phyloP scores from a whole-genome alignment of 2,113 vertebrate genomes.

The Chaenogobius annularis region DNA sequence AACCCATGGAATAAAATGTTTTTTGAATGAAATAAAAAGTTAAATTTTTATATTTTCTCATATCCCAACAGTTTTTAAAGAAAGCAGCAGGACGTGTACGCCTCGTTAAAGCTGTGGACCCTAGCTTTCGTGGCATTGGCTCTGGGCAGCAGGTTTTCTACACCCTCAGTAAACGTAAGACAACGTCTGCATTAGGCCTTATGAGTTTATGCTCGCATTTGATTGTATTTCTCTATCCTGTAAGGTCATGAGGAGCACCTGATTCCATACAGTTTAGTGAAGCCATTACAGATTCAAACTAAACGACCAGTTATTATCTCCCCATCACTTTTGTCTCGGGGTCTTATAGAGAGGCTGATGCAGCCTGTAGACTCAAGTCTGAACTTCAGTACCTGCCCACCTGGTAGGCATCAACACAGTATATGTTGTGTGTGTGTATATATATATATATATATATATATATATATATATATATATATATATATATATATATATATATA shows the following conservation, averaged over 20 bases:
- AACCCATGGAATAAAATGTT: neutral
- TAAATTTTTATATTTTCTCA: neutral
- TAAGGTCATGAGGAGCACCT: constrained; percentile 77
- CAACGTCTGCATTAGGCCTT: neutral
- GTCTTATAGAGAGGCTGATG: constrained; percentile 87
- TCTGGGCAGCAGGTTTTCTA: constrained; percentile 67
- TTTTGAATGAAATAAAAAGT: neutral
- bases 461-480: too few relatives aligned
- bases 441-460: too few relatives aligned
- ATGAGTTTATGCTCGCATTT: neutral
- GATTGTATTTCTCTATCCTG: constrained; percentile 10
- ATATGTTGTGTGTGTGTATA: neutral
- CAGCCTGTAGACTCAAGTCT: constrained; percentile 86
- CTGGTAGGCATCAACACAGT: constrained; percentile 69
- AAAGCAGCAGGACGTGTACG: constrained; percentile 66
- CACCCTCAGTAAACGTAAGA: constrained; percentile 78
- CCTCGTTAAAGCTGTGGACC: constrained; percentile 72
- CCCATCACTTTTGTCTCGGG: constrained; percentile 82
- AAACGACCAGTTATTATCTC: constrained; percentile 87
- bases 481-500: too few relatives aligned
- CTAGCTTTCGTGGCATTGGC: constrained; percentile 41
- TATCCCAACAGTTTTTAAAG: constrained; percentile 61
- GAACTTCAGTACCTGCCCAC: constrained; percentile 85
- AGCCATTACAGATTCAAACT: constrained; percentile 74
- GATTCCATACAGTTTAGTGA: constrained; percentile 88